These are phyloP conservation scores for Hippocampus zosterae DNA, from an alignment of 2,113 vertebrate species.

Conservation along the genomic window DNA sequence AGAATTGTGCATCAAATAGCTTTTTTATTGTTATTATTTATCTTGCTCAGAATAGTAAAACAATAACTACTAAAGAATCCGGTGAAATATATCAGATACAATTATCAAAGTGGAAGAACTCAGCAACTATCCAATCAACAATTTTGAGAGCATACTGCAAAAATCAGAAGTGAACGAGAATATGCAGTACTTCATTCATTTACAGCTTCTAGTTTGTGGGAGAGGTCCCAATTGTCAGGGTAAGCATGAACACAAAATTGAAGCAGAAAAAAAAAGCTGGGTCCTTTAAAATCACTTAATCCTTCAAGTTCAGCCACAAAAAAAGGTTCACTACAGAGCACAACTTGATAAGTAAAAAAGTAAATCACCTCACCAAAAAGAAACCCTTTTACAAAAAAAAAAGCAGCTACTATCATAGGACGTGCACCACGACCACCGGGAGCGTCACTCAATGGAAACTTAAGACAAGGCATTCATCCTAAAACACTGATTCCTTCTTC, in stretches of 20 bases:
- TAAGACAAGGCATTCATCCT: slow-evolving; percentile 16
- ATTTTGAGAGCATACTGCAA: slow-evolving; percentile 37
- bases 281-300: slow-evolving; percentile 52
- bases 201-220: slow-evolving; percentile 8
- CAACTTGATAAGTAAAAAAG: slow-evolving; percentile 1
- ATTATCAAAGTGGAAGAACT: slow-evolving; percentile 64
- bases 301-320: slow-evolving; percentile 55
- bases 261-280: slow-evolving; percentile 45
- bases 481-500: slow-evolving; percentile 33
- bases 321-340: slow-evolving; percentile 23
- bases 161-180: slow-evolving; percentile 12
- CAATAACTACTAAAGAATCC: slow-evolving; percentile 60
- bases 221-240: slow-evolving; percentile 34
- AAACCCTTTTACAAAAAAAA: slow-evolving; percentile 37
- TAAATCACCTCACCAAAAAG: slow-evolving; percentile 38
- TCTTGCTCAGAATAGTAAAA: slow-evolving; percentile 56
- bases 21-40: slow-evolving; percentile 12
- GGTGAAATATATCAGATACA: slow-evolving; percentile 56
- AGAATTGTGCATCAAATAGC: neutral
- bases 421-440: slow-evolving; percentile 46
- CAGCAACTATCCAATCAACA: slow-evolving; percentile 58
- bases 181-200: neutral
- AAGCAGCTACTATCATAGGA: slow-evolving; percentile 41
- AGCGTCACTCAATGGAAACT: slow-evolving; percentile 25
- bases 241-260: slow-evolving; percentile 39